Evolutionary conservation across 2,888 invertebrate species (phyloP).

Genomic region (Apotomis capreana): DNA sequence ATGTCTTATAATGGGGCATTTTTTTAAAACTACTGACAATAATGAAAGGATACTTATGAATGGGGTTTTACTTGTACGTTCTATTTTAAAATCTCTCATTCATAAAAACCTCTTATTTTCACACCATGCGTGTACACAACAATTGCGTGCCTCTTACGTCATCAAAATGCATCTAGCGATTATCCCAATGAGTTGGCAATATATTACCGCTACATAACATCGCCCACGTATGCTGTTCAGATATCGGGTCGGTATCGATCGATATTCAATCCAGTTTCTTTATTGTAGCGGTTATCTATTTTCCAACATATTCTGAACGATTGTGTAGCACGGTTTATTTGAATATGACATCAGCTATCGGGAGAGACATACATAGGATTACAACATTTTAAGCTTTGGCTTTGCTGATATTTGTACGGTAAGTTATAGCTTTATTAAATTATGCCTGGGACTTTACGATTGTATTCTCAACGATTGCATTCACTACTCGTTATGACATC

Average conservation of each 20-base stretch:
- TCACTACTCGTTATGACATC: conserved; percentile 8
- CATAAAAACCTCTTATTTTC: neutral
- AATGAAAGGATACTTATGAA: too few species aligned
- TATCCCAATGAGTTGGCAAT: conserved; percentile 24
- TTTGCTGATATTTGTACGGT: conserved; percentile 7
- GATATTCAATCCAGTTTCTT: conserved; percentile 27
- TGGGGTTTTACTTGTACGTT: too few species aligned
- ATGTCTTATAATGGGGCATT: too few species aligned
- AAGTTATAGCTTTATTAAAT: neutral
- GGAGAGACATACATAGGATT: neutral
- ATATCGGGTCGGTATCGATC: conserved; percentile 14
- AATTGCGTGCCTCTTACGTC: conserved; percentile 21
- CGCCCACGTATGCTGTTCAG: conserved; percentile 26
- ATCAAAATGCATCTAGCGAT: conserved; percentile 24
- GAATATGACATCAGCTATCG: conserved; percentile 31
- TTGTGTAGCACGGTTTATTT: conserved; percentile 30
- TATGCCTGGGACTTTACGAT: conserved; percentile 8
- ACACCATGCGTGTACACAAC: neutral
- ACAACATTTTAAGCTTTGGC: conserved; percentile 14
- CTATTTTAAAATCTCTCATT: neutral
- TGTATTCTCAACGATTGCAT: neutral
- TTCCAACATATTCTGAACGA: conserved; percentile 38
- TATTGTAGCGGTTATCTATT: conserved; percentile 15
- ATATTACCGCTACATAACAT: conserved; percentile 24
- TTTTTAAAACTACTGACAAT: too few species aligned